phyloP scores from a whole-genome alignment of 2,888 invertebrate genomes.

The Strigamia transsilvanica region DNA sequence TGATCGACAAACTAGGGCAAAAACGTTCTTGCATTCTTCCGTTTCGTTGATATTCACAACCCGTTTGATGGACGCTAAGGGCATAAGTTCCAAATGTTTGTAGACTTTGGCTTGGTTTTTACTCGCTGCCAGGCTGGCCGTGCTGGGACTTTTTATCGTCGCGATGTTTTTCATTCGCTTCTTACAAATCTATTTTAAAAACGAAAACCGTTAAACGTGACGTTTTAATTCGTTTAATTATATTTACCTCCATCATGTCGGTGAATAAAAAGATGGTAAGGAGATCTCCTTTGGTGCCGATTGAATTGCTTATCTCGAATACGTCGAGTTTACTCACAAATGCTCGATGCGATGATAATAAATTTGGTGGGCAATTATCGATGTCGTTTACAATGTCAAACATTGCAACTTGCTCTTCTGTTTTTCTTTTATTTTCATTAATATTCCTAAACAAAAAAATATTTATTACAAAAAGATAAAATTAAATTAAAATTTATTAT shows the following conservation, averaged over 20 bases:
- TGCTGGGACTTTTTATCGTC: conserved; percentile 69
- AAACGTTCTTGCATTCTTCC: conserved; percentile 88
- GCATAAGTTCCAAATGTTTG: conserved; percentile 89
- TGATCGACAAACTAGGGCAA: conserved; percentile 86
- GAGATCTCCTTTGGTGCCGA: conserved; percentile 85
- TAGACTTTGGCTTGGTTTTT: conserved; percentile 73
- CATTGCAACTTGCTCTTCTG: conserved; percentile 93
- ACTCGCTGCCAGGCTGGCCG: conserved; percentile 57
- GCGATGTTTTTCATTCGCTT: conserved; percentile 66
- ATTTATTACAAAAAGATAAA: background rate
- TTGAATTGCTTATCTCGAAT: conserved; percentile 76
- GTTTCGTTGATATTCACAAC: conserved; percentile 90
- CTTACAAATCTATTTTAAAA: conserved; percentile 67
- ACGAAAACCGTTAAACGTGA: conserved; percentile 51
- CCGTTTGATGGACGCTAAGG: conserved; percentile 85
- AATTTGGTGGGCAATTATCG: conserved; percentile 95
- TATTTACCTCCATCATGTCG: conserved; percentile 85
- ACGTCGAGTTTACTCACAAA: conserved; percentile 90
- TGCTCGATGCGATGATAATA: conserved; percentile 90
- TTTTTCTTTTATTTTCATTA: conserved; percentile 96
- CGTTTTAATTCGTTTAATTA: background rate
- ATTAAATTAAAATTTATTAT: conserved; percentile 13
- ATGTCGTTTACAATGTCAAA: conserved; percentile 98
- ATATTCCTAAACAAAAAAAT: conserved; percentile 71
- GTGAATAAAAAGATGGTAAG: conserved; percentile 92